Percentiles rank a stretch among this genome's conserved stretches.
Evolutionary conservation across 2,797 vertebrate species (phyloP).

Genomic region (Scleropages formosus): DNA sequence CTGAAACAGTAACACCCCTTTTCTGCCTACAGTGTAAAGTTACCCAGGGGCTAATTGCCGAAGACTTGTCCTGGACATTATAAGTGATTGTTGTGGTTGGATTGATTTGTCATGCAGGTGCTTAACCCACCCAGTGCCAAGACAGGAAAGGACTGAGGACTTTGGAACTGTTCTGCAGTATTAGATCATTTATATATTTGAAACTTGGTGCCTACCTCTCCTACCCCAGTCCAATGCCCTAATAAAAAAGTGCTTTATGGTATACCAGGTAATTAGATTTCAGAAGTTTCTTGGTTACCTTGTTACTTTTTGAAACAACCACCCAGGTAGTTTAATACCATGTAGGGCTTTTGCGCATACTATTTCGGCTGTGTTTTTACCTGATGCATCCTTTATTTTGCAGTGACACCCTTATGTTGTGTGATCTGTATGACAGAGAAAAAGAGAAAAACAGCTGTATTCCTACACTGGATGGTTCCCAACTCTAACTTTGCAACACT

Average conservation of each 20-base stretch:
- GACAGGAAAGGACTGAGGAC: neutral
- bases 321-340: conserved; percentile 24
- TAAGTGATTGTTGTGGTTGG: conserved; percentile 46
- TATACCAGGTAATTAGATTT: conserved; percentile 36
- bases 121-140: neutral
- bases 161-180: neutral
- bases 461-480: conserved; percentile 33
- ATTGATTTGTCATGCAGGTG: conserved; percentile 46
- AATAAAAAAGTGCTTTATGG: conserved; percentile 18
- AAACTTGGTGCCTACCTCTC: conserved; percentile 35
- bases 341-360: neutral
- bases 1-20: conserved; percentile 36
- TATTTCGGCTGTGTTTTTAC: neutral
- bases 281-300: conserved; percentile 27
- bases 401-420: conserved; percentile 37
- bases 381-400: conserved; percentile 33
- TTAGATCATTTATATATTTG: conserved; percentile 11
- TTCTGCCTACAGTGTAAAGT: conserved; percentile 27
- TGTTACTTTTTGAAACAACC: conserved; percentile 30
- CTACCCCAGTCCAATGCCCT: conserved; percentile 30
- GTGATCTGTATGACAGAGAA: conserved; percentile 23
- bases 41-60: neutral
- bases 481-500: conserved; percentile 33
- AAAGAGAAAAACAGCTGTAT: conserved; percentile 36
- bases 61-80: neutral